Base-by-base conservation (phyloP, 1,140 invertebrate species). In the Doryteuthis pealeii region DNA sequence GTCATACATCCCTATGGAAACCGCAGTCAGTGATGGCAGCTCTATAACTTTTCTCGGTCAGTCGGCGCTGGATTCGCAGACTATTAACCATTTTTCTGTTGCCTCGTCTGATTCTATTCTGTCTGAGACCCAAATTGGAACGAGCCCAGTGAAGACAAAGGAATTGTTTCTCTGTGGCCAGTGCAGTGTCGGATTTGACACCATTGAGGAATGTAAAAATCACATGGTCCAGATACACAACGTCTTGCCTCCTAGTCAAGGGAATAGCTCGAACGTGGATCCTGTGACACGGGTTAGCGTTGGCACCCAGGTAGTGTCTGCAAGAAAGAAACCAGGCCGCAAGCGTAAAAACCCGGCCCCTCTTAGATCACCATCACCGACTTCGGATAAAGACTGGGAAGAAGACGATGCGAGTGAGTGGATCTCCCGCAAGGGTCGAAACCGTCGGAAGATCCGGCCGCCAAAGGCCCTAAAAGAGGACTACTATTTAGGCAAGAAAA, bases 81-180 rank as follows among this genome's bases (percentile, higher is more conserved):
- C 66, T 22, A 30, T 68, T n/a, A 45, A 71, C 69, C 62, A 71
- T 43, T 58, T 67, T 45, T 31, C 58, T 62, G 70, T 68, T 31
- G 49, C 58, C 15, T 28, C n/a, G 40, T 49, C n/a, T 84, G 74
- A 86, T 83, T 72, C 76, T 82, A 54, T 82, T 22, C 45, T 49
- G n/a, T 18, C 30, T 3, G 54, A 49, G 31, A n/a, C n/a, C 32
- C 54, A 74, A 65, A 33, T 65, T 28, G 5, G 65, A 28, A 30
- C 10, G 10, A 49, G 43, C n/a, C 28, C 62, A 35, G 18, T 77
- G 71, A 28, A 73, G 49, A 80, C 78, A 32, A 80, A 82, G 69
- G 83, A 85, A 33, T 75, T 87, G 26, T 87, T 85, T 77, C 73
- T 87, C 1, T 88, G 87, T 80, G 86, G 85, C 12, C 81, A 86